Evolutionary conservation across 1,140 invertebrate species (phyloP).

Genomic region (Plutomurus gul): DNA sequence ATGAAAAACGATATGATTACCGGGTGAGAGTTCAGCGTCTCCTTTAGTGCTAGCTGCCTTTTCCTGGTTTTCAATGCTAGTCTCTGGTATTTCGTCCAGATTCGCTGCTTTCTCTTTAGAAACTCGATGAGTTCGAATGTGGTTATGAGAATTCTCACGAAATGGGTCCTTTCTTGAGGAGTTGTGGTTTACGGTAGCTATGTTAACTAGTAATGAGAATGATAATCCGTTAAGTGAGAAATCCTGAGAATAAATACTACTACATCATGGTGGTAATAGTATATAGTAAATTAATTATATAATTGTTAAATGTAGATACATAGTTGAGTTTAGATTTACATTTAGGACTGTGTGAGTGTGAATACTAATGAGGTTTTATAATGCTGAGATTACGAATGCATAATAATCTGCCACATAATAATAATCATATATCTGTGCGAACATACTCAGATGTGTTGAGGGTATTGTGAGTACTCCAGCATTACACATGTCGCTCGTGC

Average conservation of each 20-base stretch:
- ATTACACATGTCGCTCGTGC: conserved; percentile 31
- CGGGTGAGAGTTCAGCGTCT: background rate
- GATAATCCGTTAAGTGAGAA: too few species aligned
- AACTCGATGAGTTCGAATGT: background rate
- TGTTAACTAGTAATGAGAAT: background rate
- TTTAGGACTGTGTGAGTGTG: too few species aligned
- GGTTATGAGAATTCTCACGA: background rate
- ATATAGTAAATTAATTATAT: too few species aligned
- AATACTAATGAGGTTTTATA: too few species aligned
- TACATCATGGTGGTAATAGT: too few species aligned
- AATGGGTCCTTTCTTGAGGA: background rate
- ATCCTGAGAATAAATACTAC: too few species aligned
- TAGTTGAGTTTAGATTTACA: too few species aligned
- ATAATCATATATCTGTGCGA: background rate
- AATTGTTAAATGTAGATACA: too few species aligned
- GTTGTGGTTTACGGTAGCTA: background rate
- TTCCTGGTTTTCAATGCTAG: background rate
- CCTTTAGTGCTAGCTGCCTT: background rate
- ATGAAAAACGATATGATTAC: background rate
- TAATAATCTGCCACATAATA: too few species aligned
- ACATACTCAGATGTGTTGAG: conserved; percentile 5
- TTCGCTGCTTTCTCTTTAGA: background rate
- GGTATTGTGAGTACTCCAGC: conserved; percentile 19
- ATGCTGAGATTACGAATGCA: too few species aligned
- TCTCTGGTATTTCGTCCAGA: background rate